A percentile compares a stretch with the other conserved stretches of the same genome.
These are phyloP conservation scores for Amia ocellicauda DNA, from an alignment of 2,113 vertebrate genomes.

Conservation along the genomic window DNA sequence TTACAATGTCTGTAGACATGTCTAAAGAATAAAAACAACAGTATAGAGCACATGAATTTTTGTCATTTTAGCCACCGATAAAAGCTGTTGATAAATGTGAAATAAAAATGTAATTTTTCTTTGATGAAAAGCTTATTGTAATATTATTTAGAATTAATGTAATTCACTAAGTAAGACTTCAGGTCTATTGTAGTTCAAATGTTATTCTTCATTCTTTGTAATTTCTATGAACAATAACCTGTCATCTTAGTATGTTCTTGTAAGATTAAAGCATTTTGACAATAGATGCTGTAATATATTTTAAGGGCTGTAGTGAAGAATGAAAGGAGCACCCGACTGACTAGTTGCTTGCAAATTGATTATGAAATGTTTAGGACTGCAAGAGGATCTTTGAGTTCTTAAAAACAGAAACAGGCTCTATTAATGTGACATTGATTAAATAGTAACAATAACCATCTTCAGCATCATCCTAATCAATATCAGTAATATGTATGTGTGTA, in stretches of 20 bases:
- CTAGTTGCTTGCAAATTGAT: too few species aligned
- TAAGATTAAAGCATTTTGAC: constrained; percentile 70
- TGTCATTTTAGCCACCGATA: constrained; percentile 45
- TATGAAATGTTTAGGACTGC: too few species aligned
- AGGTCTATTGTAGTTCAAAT: constrained; percentile 68
- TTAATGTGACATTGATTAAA: too few species aligned
- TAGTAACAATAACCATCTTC: too few species aligned
- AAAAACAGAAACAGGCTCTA: too few species aligned
- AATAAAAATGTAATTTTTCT: constrained; percentile 55
- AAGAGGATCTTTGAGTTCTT: too few species aligned
- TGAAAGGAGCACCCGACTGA: neutral
- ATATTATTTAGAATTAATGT: constrained; percentile 66
- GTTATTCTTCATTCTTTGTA: constrained; percentile 66
- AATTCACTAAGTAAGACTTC: constrained; percentile 59
- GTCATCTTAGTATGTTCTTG: constrained; percentile 63
- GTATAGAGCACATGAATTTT: constrained; percentile 25
- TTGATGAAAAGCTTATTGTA: constrained; percentile 52
- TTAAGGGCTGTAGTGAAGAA: constrained; percentile 56
- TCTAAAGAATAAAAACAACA: constrained; percentile 34
- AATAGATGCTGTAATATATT: constrained; percentile 65
- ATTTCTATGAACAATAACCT: constrained; percentile 57
- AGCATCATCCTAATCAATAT: too few species aligned
- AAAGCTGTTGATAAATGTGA: constrained; percentile 58
- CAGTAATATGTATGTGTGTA: too few species aligned
- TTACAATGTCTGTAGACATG: neutral